Conservation (phyloP, 2,113 vertebrate species). For the Brienomyrus longianalis region DNA sequence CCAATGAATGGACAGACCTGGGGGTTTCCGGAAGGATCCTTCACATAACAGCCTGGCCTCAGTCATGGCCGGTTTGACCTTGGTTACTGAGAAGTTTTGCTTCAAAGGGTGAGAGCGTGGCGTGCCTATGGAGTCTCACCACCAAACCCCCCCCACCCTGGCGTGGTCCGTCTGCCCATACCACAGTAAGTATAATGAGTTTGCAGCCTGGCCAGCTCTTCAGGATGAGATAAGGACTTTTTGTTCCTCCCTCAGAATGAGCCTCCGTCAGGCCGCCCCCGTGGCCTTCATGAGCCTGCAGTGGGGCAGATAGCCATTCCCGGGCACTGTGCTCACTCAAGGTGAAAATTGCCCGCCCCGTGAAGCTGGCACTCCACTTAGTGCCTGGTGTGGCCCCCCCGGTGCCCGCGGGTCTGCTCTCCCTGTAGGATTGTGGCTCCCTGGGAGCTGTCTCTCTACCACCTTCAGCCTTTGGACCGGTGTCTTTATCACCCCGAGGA, state of each 20-base stretch:
- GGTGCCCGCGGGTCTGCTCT: neutral
- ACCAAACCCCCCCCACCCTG: neutral
- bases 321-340: constrained; percentile 25
- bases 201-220: constrained; percentile 26
- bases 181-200: constrained; percentile 26
- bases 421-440: neutral
- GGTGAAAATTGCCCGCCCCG: constrained; percentile 29
- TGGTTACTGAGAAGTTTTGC: constrained; percentile 17
- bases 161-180: constrained; percentile 1
- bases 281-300: constrained; percentile 26
- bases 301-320: constrained; percentile 29
- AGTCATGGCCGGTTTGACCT: constrained; percentile 13
- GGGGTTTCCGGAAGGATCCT: neutral
- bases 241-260: constrained; percentile 29
- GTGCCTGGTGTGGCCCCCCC: neutral
- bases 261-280: neutral
- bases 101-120: neutral
- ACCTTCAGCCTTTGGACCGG: no score
- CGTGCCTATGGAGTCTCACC: constrained; percentile 23
- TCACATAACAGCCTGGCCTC: neutral
- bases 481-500: neutral
- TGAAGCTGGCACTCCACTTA: constrained; percentile 31
- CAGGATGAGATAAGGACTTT: constrained; percentile 30
- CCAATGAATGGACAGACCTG: neutral
- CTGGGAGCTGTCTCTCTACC: neutral